Percentiles rank a stretch among this genome's conserved stretches.
Conservation (phyloP, 2,888 invertebrate genomes). For the Syrista parreyssii region DNA sequence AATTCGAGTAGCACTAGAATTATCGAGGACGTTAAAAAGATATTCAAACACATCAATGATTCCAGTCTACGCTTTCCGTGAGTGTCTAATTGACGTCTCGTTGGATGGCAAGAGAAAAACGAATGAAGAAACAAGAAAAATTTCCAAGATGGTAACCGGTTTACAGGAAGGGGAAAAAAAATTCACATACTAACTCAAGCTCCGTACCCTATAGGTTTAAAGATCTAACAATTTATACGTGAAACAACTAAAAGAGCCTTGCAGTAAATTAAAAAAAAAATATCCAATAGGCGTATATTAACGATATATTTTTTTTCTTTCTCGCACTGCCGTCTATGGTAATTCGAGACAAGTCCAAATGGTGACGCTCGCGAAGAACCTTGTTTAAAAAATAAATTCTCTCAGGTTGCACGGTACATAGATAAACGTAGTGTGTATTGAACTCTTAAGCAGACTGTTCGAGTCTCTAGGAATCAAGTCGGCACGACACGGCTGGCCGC, state of each 20-base stretch:
- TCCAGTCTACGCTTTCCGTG: not conserved
- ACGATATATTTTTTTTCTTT: not conserved
- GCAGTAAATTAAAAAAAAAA: not conserved
- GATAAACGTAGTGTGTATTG: not conserved
- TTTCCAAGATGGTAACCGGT: not conserved
- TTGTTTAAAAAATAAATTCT: not conserved
- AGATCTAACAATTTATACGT: not conserved
- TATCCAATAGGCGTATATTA: too few species aligned
- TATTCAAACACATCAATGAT: not conserved
- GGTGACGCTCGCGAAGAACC: not conserved
- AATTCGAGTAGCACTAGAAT: not conserved
- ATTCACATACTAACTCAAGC: not conserved
- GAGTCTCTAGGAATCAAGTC: constrained; percentile 8
- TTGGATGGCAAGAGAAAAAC: not conserved
- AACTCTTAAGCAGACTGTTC: not conserved
- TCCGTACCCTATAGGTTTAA: not conserved
- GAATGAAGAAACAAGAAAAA: not conserved
- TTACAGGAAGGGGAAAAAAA: not conserved
- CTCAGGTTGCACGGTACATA: not conserved
- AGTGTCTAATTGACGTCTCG: not conserved
- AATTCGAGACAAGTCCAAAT: not conserved
- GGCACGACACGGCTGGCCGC: constrained; percentile 23
- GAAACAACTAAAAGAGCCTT: not conserved
- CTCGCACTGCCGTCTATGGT: not conserved
- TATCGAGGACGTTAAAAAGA: not conserved